A percentile compares a stretch with the other conserved stretches of the same genome.
phyloP scores from a whole-genome alignment of 2,113 vertebrate genomes.

The Phaetusa simplex region DNA sequence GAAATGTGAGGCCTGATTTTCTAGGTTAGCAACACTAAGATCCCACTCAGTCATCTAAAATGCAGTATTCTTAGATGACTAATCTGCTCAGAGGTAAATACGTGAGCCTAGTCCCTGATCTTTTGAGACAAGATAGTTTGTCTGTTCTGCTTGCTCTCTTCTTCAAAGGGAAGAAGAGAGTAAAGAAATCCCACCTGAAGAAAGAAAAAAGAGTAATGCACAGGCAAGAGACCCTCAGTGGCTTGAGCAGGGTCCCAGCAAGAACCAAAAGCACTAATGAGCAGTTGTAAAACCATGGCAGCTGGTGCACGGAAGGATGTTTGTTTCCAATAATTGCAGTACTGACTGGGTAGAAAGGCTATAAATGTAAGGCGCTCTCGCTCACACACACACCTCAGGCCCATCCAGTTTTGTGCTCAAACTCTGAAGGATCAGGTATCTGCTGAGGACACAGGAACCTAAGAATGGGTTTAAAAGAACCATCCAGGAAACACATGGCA shows the following conservation, averaged over 20 bases:
- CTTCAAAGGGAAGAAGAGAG: not conserved
- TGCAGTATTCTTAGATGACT: conserved; percentile 58
- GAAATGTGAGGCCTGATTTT: conserved; percentile 39
- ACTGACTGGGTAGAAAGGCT: not conserved
- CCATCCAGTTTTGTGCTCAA: not conserved
- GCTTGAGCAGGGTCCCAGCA: not conserved
- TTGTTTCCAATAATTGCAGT: not conserved
- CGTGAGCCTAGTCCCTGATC: not conserved
- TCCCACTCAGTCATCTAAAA: conserved; percentile 64
- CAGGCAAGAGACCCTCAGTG: not conserved
- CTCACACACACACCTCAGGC: not conserved
- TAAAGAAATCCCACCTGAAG: not conserved
- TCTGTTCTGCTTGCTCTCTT: not conserved
- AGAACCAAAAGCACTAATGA: not conserved
- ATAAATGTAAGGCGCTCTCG: accelerated
- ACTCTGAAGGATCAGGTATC: not conserved
- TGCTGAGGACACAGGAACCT: not conserved
- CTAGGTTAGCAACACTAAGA: conserved; percentile 50
- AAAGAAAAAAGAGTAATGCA: not conserved
- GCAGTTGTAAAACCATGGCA: not conserved
- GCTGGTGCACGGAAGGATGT: not conserved
- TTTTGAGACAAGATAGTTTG: not conserved
- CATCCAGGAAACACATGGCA: not conserved
- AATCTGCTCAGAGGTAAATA: conserved; percentile 44
- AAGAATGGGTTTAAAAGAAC: not conserved